Percentiles rank a stretch among this genome's conserved stretches.
phyloP scores from a whole-genome alignment of 2,113 vertebrate genomes.

The Toxotes chatareus region DNA sequence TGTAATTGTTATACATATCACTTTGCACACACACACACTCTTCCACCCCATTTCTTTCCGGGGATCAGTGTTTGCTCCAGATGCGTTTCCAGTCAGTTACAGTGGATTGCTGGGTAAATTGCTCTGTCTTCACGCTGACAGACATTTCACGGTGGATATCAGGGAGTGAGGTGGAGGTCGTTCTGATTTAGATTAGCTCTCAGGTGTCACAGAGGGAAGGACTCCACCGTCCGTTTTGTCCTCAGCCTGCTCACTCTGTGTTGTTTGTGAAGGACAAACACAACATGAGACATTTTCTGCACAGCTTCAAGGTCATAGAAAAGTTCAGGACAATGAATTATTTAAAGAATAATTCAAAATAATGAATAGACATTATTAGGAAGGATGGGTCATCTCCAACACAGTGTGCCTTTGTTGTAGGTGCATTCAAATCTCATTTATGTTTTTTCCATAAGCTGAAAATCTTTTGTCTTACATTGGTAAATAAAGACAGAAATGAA shows the following conservation, averaged over 20 bases:
- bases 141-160: conserved; percentile 54
- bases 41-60: conserved; percentile 18
- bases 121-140: conserved; percentile 57
- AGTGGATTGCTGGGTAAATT: conserved; percentile 57
- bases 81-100: conserved; percentile 36
- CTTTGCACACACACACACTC: background rate
- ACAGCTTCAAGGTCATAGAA: conserved; percentile 7
- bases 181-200: conserved; percentile 46
- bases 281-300: background rate
- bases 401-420: background rate
- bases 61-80: conserved; percentile 43
- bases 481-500: background rate
- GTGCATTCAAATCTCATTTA: background rate
- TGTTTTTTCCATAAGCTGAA: background rate
- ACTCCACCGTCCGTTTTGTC: conserved; percentile 4
- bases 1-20: conserved; percentile 37
- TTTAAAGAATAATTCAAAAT: conserved; percentile 24
- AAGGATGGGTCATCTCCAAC: background rate
- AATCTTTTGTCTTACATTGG: background rate
- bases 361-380: background rate
- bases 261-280: conserved; percentile 60
- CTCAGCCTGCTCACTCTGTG: conserved; percentile 8
- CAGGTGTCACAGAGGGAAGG: conserved; percentile 9
- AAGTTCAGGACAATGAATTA: background rate
- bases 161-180: conserved; percentile 11